A percentile compares a stretch with the other conserved stretches of the same genome.
Conservation (phyloP, 2,888 invertebrate species). For the Caenorhabditis afra region DNA sequence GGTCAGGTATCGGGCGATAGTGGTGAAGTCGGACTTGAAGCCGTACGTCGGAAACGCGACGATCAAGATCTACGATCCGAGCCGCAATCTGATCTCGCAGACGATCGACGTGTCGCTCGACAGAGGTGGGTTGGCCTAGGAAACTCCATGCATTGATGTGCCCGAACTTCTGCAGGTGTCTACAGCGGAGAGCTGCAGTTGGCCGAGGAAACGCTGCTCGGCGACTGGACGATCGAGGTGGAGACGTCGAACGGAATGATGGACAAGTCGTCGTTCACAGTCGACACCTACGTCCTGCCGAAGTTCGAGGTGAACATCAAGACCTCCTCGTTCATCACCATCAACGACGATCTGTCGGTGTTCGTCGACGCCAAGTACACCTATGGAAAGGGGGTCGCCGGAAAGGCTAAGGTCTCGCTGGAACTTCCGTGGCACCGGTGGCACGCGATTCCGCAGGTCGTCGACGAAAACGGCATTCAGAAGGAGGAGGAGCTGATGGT, state of each 20-base stretch:
- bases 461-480: slow-evolving; percentile 67
- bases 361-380: slow-evolving; percentile 88
- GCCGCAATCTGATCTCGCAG: slow-evolving; percentile 80
- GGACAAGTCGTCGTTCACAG: slow-evolving; percentile 85
- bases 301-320: slow-evolving; percentile 92
- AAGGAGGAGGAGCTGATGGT: slow-evolving; percentile 72
- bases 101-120: slow-evolving; percentile 78
- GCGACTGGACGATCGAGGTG: slow-evolving; percentile 81
- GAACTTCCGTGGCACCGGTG: slow-evolving; percentile 75
- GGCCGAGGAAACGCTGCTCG: slow-evolving; percentile 81
- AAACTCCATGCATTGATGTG: neutral
- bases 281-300: slow-evolving; percentile 90
- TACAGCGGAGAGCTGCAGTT: slow-evolving; percentile 79
- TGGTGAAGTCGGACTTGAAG: slow-evolving; percentile 87
- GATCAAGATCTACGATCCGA: slow-evolving; percentile 83
- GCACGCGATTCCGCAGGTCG: slow-evolving; percentile 63
- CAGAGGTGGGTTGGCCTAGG: slow-evolving; percentile 69
- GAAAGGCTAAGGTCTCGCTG: slow-evolving; percentile 81
- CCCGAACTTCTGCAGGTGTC: slow-evolving; percentile 72
- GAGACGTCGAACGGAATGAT: slow-evolving; percentile 73
- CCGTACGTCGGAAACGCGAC: slow-evolving; percentile 85
- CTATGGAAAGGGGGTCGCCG: slow-evolving; percentile 85
- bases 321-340: slow-evolving; percentile 89
- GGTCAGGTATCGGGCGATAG: slow-evolving; percentile 89
- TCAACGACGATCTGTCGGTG: slow-evolving; percentile 88